A percentile compares a stretch with the other conserved stretches of the same genome.
These are phyloP conservation scores for Chloropsis hardwickii DNA, from an alignment of 2,113 vertebrate species.

Conservation along the genomic window DNA sequence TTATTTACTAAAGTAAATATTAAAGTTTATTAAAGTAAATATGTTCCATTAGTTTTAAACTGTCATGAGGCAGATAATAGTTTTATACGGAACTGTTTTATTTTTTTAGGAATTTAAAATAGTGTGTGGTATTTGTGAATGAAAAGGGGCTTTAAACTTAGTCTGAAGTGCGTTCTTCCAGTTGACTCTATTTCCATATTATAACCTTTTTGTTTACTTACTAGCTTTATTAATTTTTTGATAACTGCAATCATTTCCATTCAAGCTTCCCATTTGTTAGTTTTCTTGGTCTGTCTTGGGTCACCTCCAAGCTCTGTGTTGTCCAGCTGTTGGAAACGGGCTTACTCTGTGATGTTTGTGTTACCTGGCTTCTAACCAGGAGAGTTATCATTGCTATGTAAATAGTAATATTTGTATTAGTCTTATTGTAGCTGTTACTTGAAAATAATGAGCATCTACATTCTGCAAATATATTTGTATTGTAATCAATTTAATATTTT, in stretches of 20 bases:
- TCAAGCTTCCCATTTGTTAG: background rate
- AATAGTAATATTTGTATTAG: background rate
- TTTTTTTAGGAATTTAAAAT: background rate
- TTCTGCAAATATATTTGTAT: background rate
- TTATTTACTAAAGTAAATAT: background rate
- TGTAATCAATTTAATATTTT: conserved; percentile 24
- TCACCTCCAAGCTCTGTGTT: background rate
- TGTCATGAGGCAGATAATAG: background rate
- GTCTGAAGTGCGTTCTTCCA: background rate
- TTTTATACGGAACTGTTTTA: background rate
- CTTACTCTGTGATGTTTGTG: background rate
- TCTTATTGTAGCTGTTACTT: background rate
- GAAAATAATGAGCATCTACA: background rate
- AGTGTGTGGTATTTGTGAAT: background rate
- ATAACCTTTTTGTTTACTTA: background rate
- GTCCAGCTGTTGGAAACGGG: background rate
- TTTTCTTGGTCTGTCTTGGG: background rate
- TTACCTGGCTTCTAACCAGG: background rate
- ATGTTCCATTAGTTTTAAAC: background rate
- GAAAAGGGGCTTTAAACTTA: background rate
- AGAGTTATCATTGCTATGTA: background rate
- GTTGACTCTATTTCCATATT: background rate
- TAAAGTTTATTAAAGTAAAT: background rate
- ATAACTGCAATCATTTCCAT: background rate
- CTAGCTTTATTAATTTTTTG: background rate